Evolutionary conservation across 2,113 vertebrate genomes (phyloP).

Genomic region (Thermophis baileyi): DNA sequence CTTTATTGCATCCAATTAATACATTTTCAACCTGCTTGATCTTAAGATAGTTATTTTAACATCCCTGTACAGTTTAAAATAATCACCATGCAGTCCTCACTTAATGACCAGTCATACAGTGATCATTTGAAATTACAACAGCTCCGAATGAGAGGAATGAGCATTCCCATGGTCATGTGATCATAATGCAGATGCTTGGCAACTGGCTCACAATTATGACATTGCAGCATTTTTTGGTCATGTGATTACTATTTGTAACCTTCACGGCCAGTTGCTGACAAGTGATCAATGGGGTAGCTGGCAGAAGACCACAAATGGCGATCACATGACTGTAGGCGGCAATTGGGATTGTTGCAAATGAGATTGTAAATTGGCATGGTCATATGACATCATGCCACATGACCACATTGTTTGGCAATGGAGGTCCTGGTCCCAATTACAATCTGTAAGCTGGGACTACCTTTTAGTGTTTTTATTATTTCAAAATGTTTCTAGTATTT

Average conservation of each 20-base stretch:
- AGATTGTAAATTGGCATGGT: background rate
- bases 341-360: background rate
- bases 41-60: background rate
- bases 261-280: background rate
- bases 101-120: background rate
- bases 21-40: background rate
- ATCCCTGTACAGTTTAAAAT: background rate
- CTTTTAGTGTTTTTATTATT: background rate
- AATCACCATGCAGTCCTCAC: background rate
- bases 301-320: background rate
- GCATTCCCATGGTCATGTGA: background rate
- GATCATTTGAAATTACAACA: background rate
- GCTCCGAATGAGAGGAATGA: background rate
- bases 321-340: background rate
- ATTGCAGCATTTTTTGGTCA: background rate
- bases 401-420: background rate
- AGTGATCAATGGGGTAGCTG: background rate
- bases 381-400: background rate
- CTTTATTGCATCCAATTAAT: background rate
- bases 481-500: background rate
- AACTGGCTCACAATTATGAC: background rate
- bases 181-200: background rate
- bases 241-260: background rate
- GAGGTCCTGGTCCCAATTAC: background rate
- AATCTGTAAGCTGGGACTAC: background rate